Percentiles rank a stretch among this genome's conserved stretches.
Conservation (phyloP, 2,888 invertebrate genomes). For the Tetrapedia diversipes region DNA sequence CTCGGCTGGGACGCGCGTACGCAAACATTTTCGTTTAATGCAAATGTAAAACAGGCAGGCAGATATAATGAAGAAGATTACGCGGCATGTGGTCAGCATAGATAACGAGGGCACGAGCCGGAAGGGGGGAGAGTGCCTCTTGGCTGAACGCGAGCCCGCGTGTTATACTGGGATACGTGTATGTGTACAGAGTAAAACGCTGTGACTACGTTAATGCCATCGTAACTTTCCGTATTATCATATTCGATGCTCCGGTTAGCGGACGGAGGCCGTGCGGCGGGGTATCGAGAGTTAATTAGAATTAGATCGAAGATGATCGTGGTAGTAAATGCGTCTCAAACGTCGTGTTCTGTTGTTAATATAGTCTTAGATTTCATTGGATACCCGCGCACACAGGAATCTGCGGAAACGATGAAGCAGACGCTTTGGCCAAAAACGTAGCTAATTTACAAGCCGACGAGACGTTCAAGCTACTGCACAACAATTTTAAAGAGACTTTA, state of each 20-base stretch:
- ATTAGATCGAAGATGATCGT: slow-evolving; percentile 38
- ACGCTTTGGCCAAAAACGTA: too few species aligned
- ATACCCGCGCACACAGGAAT: too few species aligned
- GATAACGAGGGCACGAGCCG: slow-evolving; percentile 75
- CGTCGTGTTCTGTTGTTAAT: too few species aligned
- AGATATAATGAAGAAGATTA: slow-evolving; percentile 80
- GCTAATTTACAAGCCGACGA: too few species aligned
- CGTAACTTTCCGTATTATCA: slow-evolving; percentile 76
- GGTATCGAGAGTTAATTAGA: slow-evolving; percentile 50
- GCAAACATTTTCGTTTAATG: slow-evolving; percentile 80
- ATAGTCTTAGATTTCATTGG: too few species aligned
- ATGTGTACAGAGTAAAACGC: slow-evolving; percentile 21
- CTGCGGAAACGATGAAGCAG: too few species aligned
- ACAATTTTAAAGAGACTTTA: too few species aligned
- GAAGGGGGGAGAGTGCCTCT: too few species aligned
- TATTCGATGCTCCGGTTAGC: slow-evolving; percentile 60
- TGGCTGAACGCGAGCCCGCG: neutral
- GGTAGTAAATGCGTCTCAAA: too few species aligned
- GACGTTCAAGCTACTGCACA: too few species aligned
- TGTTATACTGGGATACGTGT: too few species aligned
- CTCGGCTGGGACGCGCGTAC: slow-evolving; percentile 60
- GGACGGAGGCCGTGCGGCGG: slow-evolving; percentile 44
- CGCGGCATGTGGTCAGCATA: slow-evolving; percentile 79
- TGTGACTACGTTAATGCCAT: slow-evolving; percentile 68
- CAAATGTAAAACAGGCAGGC: slow-evolving; percentile 76